Evolutionary conservation across 2,888 invertebrate species (phyloP).

Genomic region (Cantharis flavilabris): DNA sequence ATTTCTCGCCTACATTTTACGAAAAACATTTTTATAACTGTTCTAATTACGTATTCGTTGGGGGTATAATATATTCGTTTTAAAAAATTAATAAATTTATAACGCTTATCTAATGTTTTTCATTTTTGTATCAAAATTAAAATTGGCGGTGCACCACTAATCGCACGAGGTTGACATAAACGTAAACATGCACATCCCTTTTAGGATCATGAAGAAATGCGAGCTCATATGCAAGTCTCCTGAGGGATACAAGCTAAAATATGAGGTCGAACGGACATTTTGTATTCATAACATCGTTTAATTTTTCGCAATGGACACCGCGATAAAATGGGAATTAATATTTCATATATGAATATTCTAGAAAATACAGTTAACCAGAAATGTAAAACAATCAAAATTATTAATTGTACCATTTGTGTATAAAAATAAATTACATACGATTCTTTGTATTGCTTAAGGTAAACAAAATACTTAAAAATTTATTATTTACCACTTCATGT

Average conservation of each 20-base stretch:
- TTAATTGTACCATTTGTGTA: not conserved
- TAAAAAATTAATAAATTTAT: not conserved
- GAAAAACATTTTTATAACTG: not conserved
- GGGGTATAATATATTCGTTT: not conserved
- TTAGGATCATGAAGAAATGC: constrained; percentile 11
- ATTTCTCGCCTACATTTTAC: not conserved
- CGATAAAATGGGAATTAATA: constrained; percentile 39
- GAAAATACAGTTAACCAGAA: not conserved
- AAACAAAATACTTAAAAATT: not conserved
- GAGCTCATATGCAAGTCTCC: constrained; percentile 21
- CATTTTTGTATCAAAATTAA: not conserved
- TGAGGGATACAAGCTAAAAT: constrained; percentile 11
- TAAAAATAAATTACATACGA: not conserved
- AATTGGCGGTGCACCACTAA: constrained; percentile 16
- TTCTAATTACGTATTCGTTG: not conserved
- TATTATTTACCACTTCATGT: not conserved
- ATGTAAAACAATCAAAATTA: not conserved
- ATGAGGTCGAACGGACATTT: constrained; percentile 34
- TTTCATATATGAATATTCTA: constrained; percentile 32
- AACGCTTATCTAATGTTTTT: not conserved
- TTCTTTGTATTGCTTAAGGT: not conserved
- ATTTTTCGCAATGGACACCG: constrained; percentile 37
- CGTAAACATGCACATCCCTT: constrained; percentile 7
- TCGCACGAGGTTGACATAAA: constrained; percentile 7
- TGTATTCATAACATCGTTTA: constrained; percentile 38